Conservation (phyloP, 1,140 invertebrate genomes). For the Pristionchus pacificus region DNA sequence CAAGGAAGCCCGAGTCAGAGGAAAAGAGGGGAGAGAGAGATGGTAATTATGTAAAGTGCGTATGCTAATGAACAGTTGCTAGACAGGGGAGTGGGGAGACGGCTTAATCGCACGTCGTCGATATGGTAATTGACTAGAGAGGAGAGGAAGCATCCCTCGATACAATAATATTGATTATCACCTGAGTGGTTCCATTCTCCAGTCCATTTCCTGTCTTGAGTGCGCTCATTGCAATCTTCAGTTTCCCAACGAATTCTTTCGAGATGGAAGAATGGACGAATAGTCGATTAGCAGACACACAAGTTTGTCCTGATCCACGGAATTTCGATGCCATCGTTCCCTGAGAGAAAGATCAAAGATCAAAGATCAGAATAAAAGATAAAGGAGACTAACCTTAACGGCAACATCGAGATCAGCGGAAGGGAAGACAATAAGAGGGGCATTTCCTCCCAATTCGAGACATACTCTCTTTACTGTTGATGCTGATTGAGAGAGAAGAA, state of each 20-base stretch:
- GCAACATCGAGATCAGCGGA: slow-evolving; percentile 85
- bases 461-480: slow-evolving; percentile 80
- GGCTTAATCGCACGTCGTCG: no score
- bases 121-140: no score
- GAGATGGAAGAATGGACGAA: slow-evolving; percentile 69
- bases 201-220: slow-evolving; percentile 79
- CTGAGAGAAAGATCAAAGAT: no score
- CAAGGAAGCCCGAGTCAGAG: no score
- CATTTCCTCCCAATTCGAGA: slow-evolving; percentile 94
- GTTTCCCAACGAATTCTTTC: slow-evolving; percentile 69
- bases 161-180: no score
- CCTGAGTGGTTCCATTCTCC: slow-evolving; percentile 67
- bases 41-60: no score
- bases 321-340: slow-evolving; percentile 88
- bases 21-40: no score
- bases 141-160: no score
- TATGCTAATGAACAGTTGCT: no score
- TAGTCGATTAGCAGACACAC: slow-evolving; percentile 88
- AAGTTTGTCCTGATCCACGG: slow-evolving; percentile 89
- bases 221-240: slow-evolving; percentile 66
- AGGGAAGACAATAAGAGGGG: slow-evolving; percentile 93
- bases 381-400: slow-evolving; percentile 59
- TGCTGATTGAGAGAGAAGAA: slow-evolving; percentile 79
- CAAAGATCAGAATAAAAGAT: background rate
- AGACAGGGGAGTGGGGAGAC: no score